Evolutionary conservation across 2,888 invertebrate genomes (phyloP).

Genomic region (Achlya flavicornis): DNA sequence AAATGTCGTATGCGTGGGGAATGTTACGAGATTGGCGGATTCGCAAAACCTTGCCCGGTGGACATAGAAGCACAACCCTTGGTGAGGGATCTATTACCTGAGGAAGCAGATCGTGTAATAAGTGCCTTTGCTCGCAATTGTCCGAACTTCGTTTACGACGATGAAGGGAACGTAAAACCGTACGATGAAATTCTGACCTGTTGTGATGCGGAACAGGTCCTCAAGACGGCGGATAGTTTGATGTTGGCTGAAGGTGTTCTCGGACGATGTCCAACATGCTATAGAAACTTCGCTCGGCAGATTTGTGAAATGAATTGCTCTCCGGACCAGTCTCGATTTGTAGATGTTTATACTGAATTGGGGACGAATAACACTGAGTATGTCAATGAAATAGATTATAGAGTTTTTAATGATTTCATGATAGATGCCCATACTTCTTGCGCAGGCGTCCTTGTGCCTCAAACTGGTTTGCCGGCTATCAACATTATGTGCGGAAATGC

Average conservation of each 20-base stretch:
- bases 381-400: constrained; percentile 75
- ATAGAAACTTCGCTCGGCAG: constrained; percentile 88
- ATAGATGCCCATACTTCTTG: constrained; percentile 90
- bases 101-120: constrained; percentile 58
- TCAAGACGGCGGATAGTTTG: constrained; percentile 80
- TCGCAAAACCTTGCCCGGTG: constrained; percentile 54
- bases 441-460: constrained; percentile 89
- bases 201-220: constrained; percentile 84
- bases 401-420: constrained; percentile 85
- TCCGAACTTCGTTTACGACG: constrained; percentile 80
- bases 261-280: constrained; percentile 92
- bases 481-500: constrained; percentile 91
- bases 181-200: constrained; percentile 81
- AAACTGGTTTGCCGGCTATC: constrained; percentile 89
- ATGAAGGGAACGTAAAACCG: constrained; percentile 55
- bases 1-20: constrained; percentile 63
- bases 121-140: constrained; percentile 83
- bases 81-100: constrained; percentile 51
- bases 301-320: constrained; percentile 93
- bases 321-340: constrained; percentile 85
- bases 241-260: constrained; percentile 87
- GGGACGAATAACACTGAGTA: constrained; percentile 53
- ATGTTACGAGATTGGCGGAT: constrained; percentile 51
- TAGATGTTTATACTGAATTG: constrained; percentile 47
- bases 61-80: constrained; percentile 48